phyloP scores from a whole-genome alignment of 2,888 invertebrate species.

The Omphaloscelis lunosa region DNA sequence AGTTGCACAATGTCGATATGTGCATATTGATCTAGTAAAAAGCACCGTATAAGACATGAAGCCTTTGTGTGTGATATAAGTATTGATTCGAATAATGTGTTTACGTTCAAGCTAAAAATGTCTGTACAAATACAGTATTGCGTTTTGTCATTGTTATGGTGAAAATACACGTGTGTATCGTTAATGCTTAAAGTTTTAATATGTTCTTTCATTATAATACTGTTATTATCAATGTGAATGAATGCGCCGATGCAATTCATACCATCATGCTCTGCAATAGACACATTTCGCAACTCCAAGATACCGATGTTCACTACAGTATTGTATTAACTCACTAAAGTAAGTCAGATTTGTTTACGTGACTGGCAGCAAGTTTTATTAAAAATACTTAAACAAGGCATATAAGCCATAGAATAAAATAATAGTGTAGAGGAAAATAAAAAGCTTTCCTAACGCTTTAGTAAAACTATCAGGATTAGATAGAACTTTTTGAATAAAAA shows the following conservation, averaged over 20 bases:
- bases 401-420: conserved; percentile 46
- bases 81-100: conserved; percentile 65
- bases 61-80: conserved; percentile 79
- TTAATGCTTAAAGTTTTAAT: conserved; percentile 72
- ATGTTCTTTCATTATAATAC: conserved; percentile 67
- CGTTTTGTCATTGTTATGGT: conserved; percentile 72
- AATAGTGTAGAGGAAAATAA: conserved; percentile 56
- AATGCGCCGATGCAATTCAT: conserved; percentile 73
- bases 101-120: conserved; percentile 69
- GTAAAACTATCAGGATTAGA: conserved; percentile 46
- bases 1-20: conserved; percentile 84
- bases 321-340: conserved; percentile 47
- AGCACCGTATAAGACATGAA: conserved; percentile 81
- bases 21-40: conserved; percentile 82
- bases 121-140: conserved; percentile 65
- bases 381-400: conserved; percentile 38
- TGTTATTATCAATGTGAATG: conserved; percentile 73
- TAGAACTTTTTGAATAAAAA: conserved; percentile 26
- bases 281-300: conserved; percentile 55
- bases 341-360: conserved; percentile 62
- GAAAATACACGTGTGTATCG: conserved; percentile 74
- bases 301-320: conserved; percentile 63
- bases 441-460: conserved; percentile 61
- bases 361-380: conserved; percentile 39
- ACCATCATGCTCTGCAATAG: conserved; percentile 64